Conservation (phyloP, 1,140 invertebrate genomes). For the Trichonephila clavata region DNA sequence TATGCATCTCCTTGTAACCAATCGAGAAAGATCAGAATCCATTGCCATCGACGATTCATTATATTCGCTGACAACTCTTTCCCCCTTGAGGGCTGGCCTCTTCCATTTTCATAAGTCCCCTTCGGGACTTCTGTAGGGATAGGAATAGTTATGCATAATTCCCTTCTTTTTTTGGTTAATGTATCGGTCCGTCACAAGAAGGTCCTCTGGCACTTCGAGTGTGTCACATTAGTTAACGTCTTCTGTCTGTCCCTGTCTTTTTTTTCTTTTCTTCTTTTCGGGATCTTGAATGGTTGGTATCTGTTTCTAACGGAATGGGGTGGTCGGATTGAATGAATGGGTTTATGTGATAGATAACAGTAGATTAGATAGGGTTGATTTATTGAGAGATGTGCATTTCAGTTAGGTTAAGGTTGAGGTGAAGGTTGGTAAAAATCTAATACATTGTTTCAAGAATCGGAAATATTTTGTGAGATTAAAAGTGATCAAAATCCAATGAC, state of each 20-base stretch:
- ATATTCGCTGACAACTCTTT: conserved; percentile 6
- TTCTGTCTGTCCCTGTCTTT: neutral
- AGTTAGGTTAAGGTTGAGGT: no score
- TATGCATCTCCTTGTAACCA: neutral
- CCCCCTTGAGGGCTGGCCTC: neutral
- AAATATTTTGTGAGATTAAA: no score
- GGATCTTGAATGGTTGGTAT: neutral
- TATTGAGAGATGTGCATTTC: no score
- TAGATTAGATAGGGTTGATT: no score
- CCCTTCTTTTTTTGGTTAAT: neutral
- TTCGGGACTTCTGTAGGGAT: neutral
- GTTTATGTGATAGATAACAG: no score
- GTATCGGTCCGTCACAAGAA: neutral
- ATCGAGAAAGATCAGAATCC: conserved; percentile 34
- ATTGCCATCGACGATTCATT: conserved; percentile 10
- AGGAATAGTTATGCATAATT: conserved; percentile 26
- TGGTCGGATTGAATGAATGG: neutral
- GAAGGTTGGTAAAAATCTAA: no score
- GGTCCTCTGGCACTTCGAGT: neutral
- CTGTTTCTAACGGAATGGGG: neutral
- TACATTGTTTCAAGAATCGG: no score
- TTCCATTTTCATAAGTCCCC: conserved; percentile 37
- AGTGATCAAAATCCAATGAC: no score
- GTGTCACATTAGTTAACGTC: conserved; percentile 4
- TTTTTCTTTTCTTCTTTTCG: neutral